phyloP scores from a whole-genome alignment of 2,888 invertebrate genomes.

The Chelonus formosanus region DNA sequence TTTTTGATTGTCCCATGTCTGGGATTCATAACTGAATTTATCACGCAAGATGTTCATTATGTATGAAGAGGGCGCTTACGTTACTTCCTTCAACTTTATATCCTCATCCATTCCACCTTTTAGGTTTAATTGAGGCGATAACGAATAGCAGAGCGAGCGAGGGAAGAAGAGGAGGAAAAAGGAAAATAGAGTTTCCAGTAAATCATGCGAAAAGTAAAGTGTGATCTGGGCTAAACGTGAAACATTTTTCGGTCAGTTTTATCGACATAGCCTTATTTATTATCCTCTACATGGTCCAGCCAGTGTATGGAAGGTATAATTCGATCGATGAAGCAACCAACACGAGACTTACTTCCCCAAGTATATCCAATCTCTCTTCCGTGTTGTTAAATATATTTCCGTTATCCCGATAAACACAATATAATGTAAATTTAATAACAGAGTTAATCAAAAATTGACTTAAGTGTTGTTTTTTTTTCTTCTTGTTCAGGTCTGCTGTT shows the following conservation, averaged over 20 bases:
- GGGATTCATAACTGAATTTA: constrained; percentile 10
- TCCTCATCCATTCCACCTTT: not conserved
- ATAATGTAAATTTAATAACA: not conserved
- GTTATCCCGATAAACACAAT: not conserved
- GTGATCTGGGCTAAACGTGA: constrained; percentile 42
- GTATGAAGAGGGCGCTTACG: not conserved
- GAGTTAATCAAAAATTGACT: not conserved
- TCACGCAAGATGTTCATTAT: constrained; percentile 8
- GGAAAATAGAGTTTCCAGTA: constrained; percentile 16
- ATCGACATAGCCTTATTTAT: constrained; percentile 52
- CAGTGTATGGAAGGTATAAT: not conserved
- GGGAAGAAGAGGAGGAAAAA: not conserved
- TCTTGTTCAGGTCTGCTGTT: constrained; percentile 51
- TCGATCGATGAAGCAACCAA: constrained; percentile 24
- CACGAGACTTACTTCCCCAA: constrained; percentile 20
- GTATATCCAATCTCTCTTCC: constrained; percentile 26
- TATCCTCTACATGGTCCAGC: constrained; percentile 36
- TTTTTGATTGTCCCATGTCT: too few species aligned
- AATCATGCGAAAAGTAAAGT: constrained; percentile 36
- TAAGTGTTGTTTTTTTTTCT: constrained; percentile 11
- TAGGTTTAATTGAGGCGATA: constrained; percentile 20
- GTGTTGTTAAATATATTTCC: too few species aligned
- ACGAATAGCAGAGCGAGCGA: constrained; percentile 7
- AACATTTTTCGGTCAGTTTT: constrained; percentile 47
- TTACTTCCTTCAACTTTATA: not conserved